These are phyloP conservation scores for Remorina albescens DNA, from an alignment of 2,797 vertebrate genomes.

Conservation along the genomic window DNA sequence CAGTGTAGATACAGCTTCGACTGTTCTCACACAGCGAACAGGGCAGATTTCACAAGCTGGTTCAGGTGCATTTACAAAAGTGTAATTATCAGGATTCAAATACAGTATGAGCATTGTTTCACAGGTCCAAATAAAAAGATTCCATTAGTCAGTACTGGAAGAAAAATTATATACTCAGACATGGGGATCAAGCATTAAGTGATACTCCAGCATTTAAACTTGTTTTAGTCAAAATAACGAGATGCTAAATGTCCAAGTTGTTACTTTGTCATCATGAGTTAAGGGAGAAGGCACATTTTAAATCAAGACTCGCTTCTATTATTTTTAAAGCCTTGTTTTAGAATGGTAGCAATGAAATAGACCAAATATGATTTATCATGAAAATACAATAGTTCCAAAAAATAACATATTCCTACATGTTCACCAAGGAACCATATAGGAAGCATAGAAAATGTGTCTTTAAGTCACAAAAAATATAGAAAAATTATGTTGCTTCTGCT, in stretches of 20 bases:
- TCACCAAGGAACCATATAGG: no score
- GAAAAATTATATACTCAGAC: neutral
- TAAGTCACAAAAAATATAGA: neutral
- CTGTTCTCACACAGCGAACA: conserved; percentile 11
- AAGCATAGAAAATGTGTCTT: conserved; percentile 5
- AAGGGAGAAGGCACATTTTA: conserved; percentile 66
- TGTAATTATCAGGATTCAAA: neutral
- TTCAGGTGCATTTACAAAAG: conserved; percentile 1
- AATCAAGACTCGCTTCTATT: conserved; percentile 22
- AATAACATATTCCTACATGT: no score
- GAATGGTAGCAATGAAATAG: conserved; percentile 32
- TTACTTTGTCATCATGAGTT: conserved; percentile 28
- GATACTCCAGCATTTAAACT: conserved; percentile 31
- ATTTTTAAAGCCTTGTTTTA: conserved; percentile 38
- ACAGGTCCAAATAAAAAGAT: conserved; percentile 22
- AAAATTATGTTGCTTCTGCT: conserved; percentile 9
- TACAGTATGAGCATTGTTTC: conserved; percentile 1
- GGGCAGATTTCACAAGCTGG: neutral
- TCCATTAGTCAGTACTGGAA: neutral
- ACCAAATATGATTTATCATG: conserved; percentile 7
- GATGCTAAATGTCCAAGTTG: conserved; percentile 26
- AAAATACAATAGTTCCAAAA: no score
- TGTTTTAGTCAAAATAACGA: conserved; percentile 2
- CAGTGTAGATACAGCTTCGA: conserved; percentile 8
- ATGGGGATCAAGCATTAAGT: neutral